A percentile compares a stretch with the other conserved stretches of the same genome.
Evolutionary conservation across 2,797 vertebrate species (phyloP).

Genomic region (Pangasius larnaudii): DNA sequence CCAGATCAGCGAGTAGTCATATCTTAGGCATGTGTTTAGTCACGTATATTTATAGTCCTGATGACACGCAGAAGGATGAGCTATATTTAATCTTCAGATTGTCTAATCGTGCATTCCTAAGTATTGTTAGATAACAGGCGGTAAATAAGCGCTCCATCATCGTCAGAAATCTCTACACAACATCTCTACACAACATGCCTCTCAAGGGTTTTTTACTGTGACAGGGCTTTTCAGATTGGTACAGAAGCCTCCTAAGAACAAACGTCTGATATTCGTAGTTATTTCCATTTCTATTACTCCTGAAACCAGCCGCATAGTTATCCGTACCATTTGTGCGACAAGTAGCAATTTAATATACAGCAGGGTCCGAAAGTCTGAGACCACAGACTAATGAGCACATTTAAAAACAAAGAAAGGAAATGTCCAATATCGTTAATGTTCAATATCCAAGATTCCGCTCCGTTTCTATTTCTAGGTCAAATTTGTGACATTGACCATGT

Average conservation of each 20-base stretch:
- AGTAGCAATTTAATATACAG: background rate
- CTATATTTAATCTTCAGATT: constrained; percentile 54
- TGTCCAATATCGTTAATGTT: background rate
- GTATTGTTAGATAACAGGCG: constrained; percentile 70
- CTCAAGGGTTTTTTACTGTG: constrained; percentile 44
- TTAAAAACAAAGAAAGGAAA: background rate
- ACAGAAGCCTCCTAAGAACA: background rate
- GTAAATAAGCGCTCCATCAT: constrained; percentile 54
- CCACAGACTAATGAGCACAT: background rate
- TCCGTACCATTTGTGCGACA: background rate
- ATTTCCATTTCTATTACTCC: background rate
- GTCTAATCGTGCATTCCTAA: constrained; percentile 50
- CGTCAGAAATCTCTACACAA: constrained; percentile 54
- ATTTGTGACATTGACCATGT: background rate
- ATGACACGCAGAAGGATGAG: constrained; percentile 33
- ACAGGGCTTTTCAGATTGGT: background rate
- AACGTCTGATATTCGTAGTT: background rate
- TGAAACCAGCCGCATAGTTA: background rate
- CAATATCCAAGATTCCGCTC: background rate
- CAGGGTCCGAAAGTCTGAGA: background rate
- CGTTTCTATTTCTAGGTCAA: background rate
- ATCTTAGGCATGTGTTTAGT: constrained; percentile 15
- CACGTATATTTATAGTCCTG: constrained; percentile 2
- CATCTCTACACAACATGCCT: constrained; percentile 59
- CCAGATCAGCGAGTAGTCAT: background rate